Evolutionary conservation across 2,797 vertebrate genomes (phyloP), one percentile per base, ranked within the genome.

Genomic region (Jordanella pulchra): DNA sequence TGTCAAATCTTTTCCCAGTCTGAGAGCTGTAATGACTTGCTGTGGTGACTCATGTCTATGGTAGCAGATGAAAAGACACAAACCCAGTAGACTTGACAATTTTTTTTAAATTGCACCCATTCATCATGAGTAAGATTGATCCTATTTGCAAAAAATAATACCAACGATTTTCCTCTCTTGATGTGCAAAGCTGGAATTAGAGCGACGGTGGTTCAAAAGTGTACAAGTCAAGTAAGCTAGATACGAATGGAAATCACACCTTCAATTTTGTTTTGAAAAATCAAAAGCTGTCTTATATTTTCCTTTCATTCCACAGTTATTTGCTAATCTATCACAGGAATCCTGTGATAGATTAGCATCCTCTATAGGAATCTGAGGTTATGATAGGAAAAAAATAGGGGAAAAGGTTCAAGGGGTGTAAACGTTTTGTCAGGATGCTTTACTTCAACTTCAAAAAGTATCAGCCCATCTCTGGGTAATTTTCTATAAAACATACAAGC

Each of bases 401-500:
- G 25, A 64, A 63, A 25, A 44, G 0, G 3, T 44, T 64, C 23
- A 64, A 64, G 23, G 25, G 53, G 12, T 25, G 25, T 27, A 4
- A 54, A 54, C 13, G 4, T 10, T 27, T 64, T 64, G 35, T 15
- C 39, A 44, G 25, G 23, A 17, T 35, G 44, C 39, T 64, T 14
- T 65, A 69, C 55, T 77, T 76, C 55, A 72, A 7, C 50, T 9
- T 53, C 66, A 48, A 79, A 27, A 71, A 56, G 17, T n/a, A 69
- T 32, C 47, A 23, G 39, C 61, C 68, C 12, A 18, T 70, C 7
- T 39, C 47, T 35, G 35, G 44, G 0, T 82, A 45, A 74, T 67
- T 86, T 71, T 67, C 61, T 72, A 61, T 58, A 60, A 79, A 64
- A 82, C 10, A 54, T 54, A 79, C 70, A 84, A 79, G 76, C 82